phyloP scores from a whole-genome alignment of 2,797 vertebrate species.

The Malurus leucopterus region DNA sequence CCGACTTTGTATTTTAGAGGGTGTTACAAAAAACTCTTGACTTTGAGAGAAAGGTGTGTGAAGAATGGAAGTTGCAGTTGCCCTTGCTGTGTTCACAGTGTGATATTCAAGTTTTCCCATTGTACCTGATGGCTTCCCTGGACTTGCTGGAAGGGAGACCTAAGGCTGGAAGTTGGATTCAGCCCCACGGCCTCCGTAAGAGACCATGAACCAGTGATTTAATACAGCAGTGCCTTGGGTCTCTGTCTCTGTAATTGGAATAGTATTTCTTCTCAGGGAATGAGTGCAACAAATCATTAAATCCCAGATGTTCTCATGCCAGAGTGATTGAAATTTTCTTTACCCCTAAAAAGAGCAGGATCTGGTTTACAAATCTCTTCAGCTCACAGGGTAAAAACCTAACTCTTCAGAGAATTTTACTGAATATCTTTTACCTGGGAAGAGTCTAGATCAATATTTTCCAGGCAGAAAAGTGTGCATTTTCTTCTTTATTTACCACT shows the following conservation, averaged over 20 bases:
- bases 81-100: not conserved
- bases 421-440: not conserved
- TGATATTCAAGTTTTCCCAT: not conserved
- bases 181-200: not conserved
- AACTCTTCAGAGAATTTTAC: not conserved
- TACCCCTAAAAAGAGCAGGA: not conserved
- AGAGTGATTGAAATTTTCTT: not conserved
- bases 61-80: not conserved
- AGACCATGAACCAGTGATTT: not conserved
- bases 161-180: not conserved
- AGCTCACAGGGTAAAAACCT: not conserved
- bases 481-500: conserved; percentile 42
- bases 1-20: not conserved
- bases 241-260: not conserved
- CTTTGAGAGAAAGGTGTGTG: not conserved
- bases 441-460: conserved; percentile 30
- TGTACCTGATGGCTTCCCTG: not conserved
- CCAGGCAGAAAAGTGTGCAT: not conserved
- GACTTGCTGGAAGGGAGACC: not conserved
- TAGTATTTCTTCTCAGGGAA: not conserved
- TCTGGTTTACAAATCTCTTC: not conserved
- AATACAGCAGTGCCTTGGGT: not conserved
- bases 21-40: not conserved
- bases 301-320: not conserved
- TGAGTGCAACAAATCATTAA: not conserved